These are phyloP conservation scores for Drosophila subquinaria DNA, from an alignment of 2,888 invertebrate species.

Conservation along the genomic window DNA sequence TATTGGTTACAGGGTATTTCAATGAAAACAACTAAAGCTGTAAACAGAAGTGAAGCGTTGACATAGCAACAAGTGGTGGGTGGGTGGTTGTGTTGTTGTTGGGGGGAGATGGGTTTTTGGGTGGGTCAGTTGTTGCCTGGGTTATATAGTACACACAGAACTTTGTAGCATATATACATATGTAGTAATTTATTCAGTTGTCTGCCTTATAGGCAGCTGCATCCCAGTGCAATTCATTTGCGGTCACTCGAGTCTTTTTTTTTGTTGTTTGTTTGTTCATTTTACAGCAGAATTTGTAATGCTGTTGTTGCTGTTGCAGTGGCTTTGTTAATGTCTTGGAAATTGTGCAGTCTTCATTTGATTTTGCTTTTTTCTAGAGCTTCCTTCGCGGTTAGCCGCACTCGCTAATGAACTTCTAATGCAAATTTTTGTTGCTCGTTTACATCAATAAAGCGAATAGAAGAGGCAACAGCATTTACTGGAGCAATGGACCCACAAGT, in stretches of 20 bases:
- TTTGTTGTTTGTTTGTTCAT: slow-evolving; percentile 11
- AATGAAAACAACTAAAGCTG: slow-evolving; percentile 21
- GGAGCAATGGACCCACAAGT: slow-evolving; percentile 58
- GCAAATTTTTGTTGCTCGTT: slow-evolving; percentile 68
- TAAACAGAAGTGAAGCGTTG: slow-evolving; percentile 61
- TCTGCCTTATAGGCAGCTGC: slow-evolving; percentile 8
- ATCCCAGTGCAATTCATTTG: slow-evolving; percentile 48
- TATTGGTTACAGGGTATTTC: slow-evolving; percentile 5
- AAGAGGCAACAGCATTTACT: slow-evolving; percentile 43
- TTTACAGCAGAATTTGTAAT: slow-evolving; percentile 17
- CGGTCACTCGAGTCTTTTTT: slow-evolving; percentile 36
- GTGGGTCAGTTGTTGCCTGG: slow-evolving; percentile 13
- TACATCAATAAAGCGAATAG: slow-evolving; percentile 57
- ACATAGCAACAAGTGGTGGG: slow-evolving; percentile 77
- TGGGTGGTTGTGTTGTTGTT: neutral
- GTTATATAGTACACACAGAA: slow-evolving; percentile 2
- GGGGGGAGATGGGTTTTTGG: neutral
- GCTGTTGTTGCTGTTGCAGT: slow-evolving; percentile 14
- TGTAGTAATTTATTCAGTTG: slow-evolving; percentile 2
- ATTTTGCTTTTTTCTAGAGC: slow-evolving; percentile 36
- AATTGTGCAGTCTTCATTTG: slow-evolving; percentile 50
- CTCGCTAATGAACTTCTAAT: slow-evolving; percentile 79
- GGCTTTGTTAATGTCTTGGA: slow-evolving; percentile 36
- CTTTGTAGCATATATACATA: slow-evolving; percentile 1
- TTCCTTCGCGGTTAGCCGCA: slow-evolving; percentile 62